Evolutionary conservation across 1,140 invertebrate species (phyloP).

Genomic region (Euwallacea similis): DNA sequence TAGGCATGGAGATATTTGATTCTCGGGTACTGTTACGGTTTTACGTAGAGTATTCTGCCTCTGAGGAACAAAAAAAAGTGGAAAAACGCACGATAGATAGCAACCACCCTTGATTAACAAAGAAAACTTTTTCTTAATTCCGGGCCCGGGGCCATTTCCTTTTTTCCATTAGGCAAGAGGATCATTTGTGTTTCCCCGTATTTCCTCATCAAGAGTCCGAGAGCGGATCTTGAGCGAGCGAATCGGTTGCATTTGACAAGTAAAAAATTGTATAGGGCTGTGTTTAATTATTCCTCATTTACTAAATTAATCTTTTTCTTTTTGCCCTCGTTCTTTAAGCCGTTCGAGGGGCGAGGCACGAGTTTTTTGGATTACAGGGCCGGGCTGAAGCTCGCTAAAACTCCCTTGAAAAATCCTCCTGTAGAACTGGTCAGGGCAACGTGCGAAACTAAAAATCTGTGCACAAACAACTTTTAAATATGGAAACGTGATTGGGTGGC

Average conservation of each 20-base stretch:
- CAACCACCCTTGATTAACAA: constrained; percentile 6
- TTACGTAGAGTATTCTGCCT: no score
- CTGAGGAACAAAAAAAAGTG: no score
- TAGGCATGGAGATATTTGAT: neutral
- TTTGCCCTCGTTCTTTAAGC: constrained; percentile 19
- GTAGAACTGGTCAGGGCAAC: no score
- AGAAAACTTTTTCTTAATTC: constrained; percentile 19
- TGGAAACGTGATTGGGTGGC: neutral
- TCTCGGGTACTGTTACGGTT: neutral
- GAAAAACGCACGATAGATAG: constrained; percentile 14
- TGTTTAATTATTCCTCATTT: constrained; percentile 41
- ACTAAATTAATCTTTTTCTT: constrained; percentile 38
- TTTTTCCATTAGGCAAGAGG: constrained; percentile 25
- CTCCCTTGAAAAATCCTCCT: no score
- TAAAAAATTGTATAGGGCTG: constrained; percentile 42
- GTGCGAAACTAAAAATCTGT: no score
- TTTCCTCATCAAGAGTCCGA: constrained; percentile 37
- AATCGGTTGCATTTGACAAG: constrained; percentile 40
- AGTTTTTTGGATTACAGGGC: no score
- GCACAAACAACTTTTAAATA: no score
- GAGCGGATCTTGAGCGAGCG: constrained; percentile 25
- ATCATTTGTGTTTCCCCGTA: constrained; percentile 38
- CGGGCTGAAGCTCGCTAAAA: no score
- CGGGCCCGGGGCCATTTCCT: constrained; percentile 26
- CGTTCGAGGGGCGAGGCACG: constrained; percentile 10